phyloP scores from a whole-genome alignment of 2,888 invertebrate genomes.

The Netelia fuscicornis region DNA sequence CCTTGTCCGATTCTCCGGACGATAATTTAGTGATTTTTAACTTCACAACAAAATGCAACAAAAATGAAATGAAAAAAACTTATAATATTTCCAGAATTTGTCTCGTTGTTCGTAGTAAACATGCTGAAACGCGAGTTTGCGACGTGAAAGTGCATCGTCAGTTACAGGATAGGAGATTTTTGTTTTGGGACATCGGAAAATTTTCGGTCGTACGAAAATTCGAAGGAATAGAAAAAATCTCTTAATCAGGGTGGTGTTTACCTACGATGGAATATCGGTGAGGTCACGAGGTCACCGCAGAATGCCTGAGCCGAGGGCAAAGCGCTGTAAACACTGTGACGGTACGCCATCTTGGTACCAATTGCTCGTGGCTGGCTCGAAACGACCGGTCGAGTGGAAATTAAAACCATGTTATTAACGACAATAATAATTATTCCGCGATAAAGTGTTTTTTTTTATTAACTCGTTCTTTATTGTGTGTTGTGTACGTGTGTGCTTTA shows the following conservation, averaged over 20 bases:
- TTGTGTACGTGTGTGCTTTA: slow-evolving; percentile 18
- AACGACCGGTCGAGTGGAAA: slow-evolving; percentile 22
- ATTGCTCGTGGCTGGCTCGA: slow-evolving; percentile 36
- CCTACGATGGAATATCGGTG: slow-evolving; percentile 84
- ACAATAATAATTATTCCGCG: slow-evolving; percentile 48
- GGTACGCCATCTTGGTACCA: slow-evolving; percentile 86
- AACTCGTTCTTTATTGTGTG: slow-evolving; percentile 49
- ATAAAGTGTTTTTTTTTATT: slow-evolving; percentile 48
- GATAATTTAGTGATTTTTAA: neutral
- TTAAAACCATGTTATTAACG: slow-evolving; percentile 45
- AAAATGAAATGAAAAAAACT: slow-evolving; percentile 1
- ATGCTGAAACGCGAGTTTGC: slow-evolving; percentile 37
- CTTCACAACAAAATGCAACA: neutral
- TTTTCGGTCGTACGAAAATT: neutral
- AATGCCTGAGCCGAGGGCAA: slow-evolving; percentile 92
- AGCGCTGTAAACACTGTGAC: slow-evolving; percentile 97
- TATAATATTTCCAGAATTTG: slow-evolving; percentile 45
- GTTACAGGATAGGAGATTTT: slow-evolving; percentile 1
- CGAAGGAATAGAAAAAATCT: slow-evolving; percentile 48
- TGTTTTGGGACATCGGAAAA: slow-evolving; percentile 33
- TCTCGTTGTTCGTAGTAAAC: neutral
- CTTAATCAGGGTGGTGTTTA: slow-evolving; percentile 64
- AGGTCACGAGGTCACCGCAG: slow-evolving; percentile 84
- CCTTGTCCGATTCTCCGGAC: neutral
- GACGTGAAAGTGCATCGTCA: slow-evolving; percentile 36